These are phyloP conservation scores for Tenualosa thibaudeaui DNA, from an alignment of 2,797 vertebrate genomes.

Conservation along the genomic window DNA sequence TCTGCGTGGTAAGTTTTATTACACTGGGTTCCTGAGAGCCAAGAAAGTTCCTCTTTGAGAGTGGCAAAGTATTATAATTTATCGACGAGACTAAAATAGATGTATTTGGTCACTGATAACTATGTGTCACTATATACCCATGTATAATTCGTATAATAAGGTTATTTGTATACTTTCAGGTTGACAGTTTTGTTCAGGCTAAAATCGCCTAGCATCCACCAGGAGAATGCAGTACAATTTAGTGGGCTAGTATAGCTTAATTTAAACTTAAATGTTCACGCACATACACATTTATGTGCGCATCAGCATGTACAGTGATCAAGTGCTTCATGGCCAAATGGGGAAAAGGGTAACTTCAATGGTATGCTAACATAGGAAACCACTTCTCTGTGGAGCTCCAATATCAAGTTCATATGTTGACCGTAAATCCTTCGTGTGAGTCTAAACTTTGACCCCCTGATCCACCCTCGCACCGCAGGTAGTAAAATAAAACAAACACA, in stretches of 20 bases:
- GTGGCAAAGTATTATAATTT: background rate
- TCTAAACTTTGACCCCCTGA: conserved; percentile 22
- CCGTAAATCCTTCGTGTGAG: conserved; percentile 23
- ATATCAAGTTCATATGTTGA: conserved; percentile 36
- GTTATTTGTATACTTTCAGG: background rate
- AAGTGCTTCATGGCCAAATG: conserved; percentile 20
- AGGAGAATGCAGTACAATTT: background rate
- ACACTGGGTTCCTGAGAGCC: background rate
- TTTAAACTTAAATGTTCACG: background rate
- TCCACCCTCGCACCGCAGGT: conserved; percentile 13
- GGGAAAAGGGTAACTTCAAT: conserved; percentile 25
- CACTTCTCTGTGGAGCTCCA: conserved; percentile 9
- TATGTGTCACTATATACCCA: background rate
- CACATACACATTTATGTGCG: conserved; percentile 13
- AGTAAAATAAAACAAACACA: conserved; percentile 30
- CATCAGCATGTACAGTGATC: conserved; percentile 16
- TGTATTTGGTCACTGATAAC: background rate
- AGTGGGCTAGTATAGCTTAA: background rate
- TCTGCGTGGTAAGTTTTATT: conserved; percentile 21
- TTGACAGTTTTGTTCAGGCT: background rate
- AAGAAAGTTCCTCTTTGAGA: background rate
- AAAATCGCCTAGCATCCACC: background rate
- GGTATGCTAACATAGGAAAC: conserved; percentile 27
- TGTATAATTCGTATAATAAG: background rate
- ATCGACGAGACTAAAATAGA: too few relatives aligned